These are phyloP conservation scores for Mergus octosetaceus DNA, from an alignment of 2,797 vertebrate genomes.

Conservation along the genomic window DNA sequence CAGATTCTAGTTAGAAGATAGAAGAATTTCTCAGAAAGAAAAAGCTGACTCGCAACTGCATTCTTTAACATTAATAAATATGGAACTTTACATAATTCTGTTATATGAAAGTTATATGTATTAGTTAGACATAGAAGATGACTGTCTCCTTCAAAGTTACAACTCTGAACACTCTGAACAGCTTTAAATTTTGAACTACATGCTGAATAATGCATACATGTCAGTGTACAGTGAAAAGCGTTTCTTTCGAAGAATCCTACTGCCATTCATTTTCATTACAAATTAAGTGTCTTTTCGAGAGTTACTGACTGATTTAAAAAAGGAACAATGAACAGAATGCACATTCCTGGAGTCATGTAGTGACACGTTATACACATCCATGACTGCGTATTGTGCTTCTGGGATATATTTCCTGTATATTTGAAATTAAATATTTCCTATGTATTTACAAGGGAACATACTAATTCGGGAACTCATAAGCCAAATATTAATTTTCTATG, in stretches of 20 bases:
- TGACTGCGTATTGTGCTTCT: background rate
- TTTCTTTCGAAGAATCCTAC: background rate
- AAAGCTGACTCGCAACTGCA: background rate
- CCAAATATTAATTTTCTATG: background rate
- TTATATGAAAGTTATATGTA: background rate
- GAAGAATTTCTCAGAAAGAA: background rate
- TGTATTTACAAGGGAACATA: background rate
- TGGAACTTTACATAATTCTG: background rate
- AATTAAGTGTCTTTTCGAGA: background rate
- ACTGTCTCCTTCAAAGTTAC: background rate
- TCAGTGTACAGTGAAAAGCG: background rate
- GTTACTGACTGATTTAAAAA: background rate
- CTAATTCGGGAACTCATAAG: background rate
- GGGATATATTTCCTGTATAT: background rate
- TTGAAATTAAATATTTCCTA: background rate
- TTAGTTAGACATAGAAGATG: background rate
- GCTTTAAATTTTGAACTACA: background rate
- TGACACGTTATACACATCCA: background rate
- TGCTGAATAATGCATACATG: background rate
- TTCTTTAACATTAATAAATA: background rate
- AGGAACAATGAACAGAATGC: background rate
- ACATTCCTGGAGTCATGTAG: background rate
- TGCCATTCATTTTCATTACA: background rate
- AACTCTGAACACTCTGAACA: background rate
- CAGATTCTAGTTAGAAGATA: background rate